Base-by-base conservation (phyloP, 2,888 invertebrate genomes). In the Pachycephus smyrnensis region DNA sequence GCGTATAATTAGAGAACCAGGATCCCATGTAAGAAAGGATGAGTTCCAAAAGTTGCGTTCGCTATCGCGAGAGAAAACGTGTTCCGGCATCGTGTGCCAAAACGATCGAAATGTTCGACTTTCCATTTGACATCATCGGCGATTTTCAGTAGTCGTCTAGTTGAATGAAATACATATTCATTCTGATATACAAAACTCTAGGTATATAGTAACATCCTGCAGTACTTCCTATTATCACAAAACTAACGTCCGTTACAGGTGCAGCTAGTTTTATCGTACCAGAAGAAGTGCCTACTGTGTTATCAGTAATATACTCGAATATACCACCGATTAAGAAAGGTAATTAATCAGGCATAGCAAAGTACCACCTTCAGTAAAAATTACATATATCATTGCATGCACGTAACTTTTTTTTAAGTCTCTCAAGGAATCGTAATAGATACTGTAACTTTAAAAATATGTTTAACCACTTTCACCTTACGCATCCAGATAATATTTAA, bases 291-390 rank as follows among this genome's bases (percentile, higher is more conserved):
- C 96, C 96, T 0, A 96, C 97, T 0, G 89, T 97, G 40, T 92
- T 97, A 11, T 96, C 96, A 0, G 93, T 97, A 4, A 94, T 96
- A 0, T 97, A 96, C 90, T 96, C 96, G 12, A 97, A 96, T 86
- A 96, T 97, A 81, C 97, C 97, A 6, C 96, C 96, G 0, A 94
- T 97, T 12, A 96, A 96, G 88, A 97, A 97, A 94, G 97, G 97
- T 96, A 93, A 91, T 37, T 37, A 37, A 55, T 23, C 23, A 23
- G 6, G 9, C 33, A n/a, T n/a, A 55, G 2, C 55, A 23, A 55
- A 55, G 6, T 55, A 55, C 55, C 23, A 23, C 55, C 9, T 55
- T 55, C 23, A 15, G 9, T 55, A 23, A 55, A 55, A 55, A 55
- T 55, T 9, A 23, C 23, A 55, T 55, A 55, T 55, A 55, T 55